Evolutionary conservation across 2,113 vertebrate genomes (phyloP).

Genomic region (Pristiophorus japonicus): DNA sequence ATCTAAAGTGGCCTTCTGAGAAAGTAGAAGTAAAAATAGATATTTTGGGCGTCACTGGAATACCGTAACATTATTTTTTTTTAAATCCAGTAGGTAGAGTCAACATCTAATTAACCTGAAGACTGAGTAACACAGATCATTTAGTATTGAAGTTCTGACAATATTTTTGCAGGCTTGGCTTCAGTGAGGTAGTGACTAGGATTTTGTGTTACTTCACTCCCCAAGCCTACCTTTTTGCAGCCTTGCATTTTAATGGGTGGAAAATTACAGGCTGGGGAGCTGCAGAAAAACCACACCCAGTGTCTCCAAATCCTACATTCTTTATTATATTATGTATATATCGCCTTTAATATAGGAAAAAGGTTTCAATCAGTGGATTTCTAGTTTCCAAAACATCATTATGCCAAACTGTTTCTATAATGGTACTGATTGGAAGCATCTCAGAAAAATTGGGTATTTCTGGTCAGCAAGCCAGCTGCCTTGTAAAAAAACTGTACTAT

Average conservation of each 20-base stretch:
- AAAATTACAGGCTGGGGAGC: not conserved
- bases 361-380: not conserved
- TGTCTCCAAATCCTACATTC: not conserved
- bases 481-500: not conserved
- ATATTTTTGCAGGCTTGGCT: too few relatives aligned
- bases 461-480: not conserved
- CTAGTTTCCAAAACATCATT: not conserved
- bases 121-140: too few relatives aligned
- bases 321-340: not conserved
- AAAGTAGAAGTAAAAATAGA: too few relatives aligned
- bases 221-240: not conserved
- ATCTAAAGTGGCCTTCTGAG: not conserved
- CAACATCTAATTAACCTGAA: too few relatives aligned
- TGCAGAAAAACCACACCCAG: not conserved
- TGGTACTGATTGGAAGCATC: not conserved
- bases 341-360: not conserved
- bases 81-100: too few relatives aligned
- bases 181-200: not conserved
- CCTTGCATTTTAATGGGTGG: not conserved
- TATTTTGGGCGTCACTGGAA: too few relatives aligned
- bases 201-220: not conserved
- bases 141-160: too few relatives aligned
- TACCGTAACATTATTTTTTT: too few relatives aligned
- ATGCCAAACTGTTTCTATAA: not conserved
- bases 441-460: not conserved